Evolutionary conservation across 1,140 invertebrate genomes (phyloP).

Genomic region (Hetaerina americana): DNA sequence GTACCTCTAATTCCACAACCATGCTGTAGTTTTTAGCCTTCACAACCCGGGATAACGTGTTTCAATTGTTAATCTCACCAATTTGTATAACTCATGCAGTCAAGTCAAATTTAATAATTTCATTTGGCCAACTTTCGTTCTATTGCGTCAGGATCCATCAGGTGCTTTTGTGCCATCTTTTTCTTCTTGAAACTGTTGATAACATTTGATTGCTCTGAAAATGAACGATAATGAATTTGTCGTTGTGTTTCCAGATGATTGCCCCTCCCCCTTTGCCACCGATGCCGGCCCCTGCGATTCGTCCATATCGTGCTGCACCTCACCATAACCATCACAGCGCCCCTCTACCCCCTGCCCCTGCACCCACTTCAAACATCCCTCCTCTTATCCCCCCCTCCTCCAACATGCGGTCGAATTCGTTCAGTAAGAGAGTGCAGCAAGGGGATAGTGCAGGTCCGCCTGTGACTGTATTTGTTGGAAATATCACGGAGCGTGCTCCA

Average conservation of each 20-base stretch:
- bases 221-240: too few relatives aligned
- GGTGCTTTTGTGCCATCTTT: too few relatives aligned
- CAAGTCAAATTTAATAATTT: too few relatives aligned
- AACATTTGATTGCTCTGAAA: too few relatives aligned
- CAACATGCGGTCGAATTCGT: constrained; percentile 12
- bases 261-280: constrained; percentile 20
- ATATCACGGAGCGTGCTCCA: constrained; percentile 90
- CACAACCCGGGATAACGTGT: too few relatives aligned
- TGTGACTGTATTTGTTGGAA: constrained; percentile 96
- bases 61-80: too few relatives aligned
- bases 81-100: too few relatives aligned
- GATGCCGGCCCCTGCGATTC: constrained; percentile 15
- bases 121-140: too few relatives aligned
- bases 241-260: constrained; percentile 17
- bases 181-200: too few relatives aligned
- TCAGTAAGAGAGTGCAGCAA: constrained; percentile 23
- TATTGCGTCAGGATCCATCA: too few relatives aligned
- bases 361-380: background rate
- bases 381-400: constrained; percentile 14
- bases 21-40: too few relatives aligned
- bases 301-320: constrained; percentile 14
- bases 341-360: constrained; percentile 2
- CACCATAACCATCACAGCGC: background rate
- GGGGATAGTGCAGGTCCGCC: constrained; percentile 32
- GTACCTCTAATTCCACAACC: too few relatives aligned